Percentiles rank a stretch among this genome's conserved stretches.
These are phyloP conservation scores for Chrysodeixis includens DNA, from an alignment of 2,888 invertebrate genomes.

Conservation along the genomic window DNA sequence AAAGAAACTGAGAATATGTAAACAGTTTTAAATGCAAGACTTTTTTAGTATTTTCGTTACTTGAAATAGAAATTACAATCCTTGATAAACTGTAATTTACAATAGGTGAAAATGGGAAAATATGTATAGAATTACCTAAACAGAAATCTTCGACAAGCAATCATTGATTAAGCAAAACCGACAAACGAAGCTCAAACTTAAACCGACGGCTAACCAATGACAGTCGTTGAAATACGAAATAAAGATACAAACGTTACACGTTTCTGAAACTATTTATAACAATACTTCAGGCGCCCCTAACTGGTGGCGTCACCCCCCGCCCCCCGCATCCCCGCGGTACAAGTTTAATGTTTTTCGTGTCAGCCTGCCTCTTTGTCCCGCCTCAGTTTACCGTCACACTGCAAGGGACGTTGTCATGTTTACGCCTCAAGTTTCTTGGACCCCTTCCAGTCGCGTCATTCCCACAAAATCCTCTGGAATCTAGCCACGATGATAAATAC, in stretches of 20 bases:
- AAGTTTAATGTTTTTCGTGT: conserved; percentile 66
- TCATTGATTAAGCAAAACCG: background rate
- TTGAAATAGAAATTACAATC: too few relatives aligned
- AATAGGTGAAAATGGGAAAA: too few relatives aligned
- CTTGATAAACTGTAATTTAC: too few relatives aligned
- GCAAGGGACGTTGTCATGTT: conserved; percentile 76
- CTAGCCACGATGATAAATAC: conserved; percentile 68
- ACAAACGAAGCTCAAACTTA: background rate
- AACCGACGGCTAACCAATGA: background rate
- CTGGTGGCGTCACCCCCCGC: conserved; percentile 12
- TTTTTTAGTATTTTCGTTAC: too few relatives aligned
- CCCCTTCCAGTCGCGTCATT: conserved; percentile 73
- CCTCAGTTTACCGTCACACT: conserved; percentile 65
- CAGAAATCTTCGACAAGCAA: background rate
- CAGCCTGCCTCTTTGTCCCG: conserved; percentile 49
- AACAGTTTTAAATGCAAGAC: too few relatives aligned
- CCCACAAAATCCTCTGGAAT: conserved; percentile 69
- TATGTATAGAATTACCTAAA: too few relatives aligned
- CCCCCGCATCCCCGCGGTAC: conserved; percentile 43
- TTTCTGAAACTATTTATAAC: conserved; percentile 18
- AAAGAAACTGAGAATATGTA: too few relatives aligned
- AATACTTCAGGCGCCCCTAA: conserved; percentile 35
- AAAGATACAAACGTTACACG: conserved; percentile 1
- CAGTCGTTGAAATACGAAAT: conserved; percentile 2
- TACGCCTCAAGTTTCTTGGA: conserved; percentile 80